Base-by-base conservation (phyloP, 1,140 invertebrate genomes). In the Drosophila varians region DNA sequence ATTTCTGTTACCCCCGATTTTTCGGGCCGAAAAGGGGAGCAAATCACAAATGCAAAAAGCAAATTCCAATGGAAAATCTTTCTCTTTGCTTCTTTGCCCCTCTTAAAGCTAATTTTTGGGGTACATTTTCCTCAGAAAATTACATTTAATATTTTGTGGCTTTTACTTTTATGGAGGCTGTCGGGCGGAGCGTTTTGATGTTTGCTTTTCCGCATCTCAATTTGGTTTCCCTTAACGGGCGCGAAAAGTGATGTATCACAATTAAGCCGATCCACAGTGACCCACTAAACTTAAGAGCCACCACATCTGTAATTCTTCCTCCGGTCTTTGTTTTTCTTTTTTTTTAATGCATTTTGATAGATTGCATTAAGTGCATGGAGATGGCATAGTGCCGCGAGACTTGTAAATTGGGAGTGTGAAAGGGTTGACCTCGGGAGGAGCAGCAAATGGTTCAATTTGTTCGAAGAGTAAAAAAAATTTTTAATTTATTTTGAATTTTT, bases 301-400 rank as follows among this genome's bases (percentile, higher is more conserved):
- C 25, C 26, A 40, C 40, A 68, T 56, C 66, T 72, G 54, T 18
- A 60, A 51, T 57, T 48, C 28, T 57, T 51, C 28, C 49, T 19
- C 8, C 26, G 21, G 21, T 31, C 8, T n/a, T 4, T 31, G 28
- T 31, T 31, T 11, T 11, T 55, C 14, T 47, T 55, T 53, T 62
- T 56, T 71, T 80, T 75, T 83, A 83, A 83, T 83, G 74, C 79
- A 83, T 77, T 83, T 78, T 83, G 79, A 83, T 83, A 83, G 79
- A 83, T 83, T 84, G 74, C 74, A 84, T 84, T 78, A 78, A 82
- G 58, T 61, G 69, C 26, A 14, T 31, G 26, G 38, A 40, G 34
- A 25, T 36, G 31, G 26, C 28, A 21, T 62, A 54, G 68, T 64
- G 61, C 77, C 48, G 78, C 70, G 45, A 78, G 78, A 47, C 61